Evolutionary conservation across 1,140 invertebrate genomes (phyloP).

Genomic region (Dendrolimus kikuchii): DNA sequence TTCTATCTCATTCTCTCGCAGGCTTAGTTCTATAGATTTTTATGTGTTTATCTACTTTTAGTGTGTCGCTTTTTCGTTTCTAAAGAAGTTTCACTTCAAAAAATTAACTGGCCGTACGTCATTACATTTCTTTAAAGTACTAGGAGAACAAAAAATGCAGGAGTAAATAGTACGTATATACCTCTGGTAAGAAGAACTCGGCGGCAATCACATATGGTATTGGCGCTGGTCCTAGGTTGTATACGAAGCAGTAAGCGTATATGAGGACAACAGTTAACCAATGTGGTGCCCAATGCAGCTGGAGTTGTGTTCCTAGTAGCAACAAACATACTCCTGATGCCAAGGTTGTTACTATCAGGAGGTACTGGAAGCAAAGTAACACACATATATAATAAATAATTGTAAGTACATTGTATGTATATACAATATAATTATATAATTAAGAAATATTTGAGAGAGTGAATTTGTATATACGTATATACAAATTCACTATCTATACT

Average conservation of each 20-base stretch:
- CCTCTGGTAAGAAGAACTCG: slow-evolving; percentile 56
- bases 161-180: slow-evolving; percentile 8
- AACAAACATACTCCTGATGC: slow-evolving; percentile 32
- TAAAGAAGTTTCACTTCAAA: too few species aligned
- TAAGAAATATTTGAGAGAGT: too few species aligned
- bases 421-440: too few species aligned
- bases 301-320: slow-evolving; percentile 38
- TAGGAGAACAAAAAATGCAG: too few species aligned
- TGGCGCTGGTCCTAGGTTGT: slow-evolving; percentile 40
- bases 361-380: slow-evolving; percentile 25
- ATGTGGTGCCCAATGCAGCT: slow-evolving; percentile 35
- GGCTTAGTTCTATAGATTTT: too few species aligned
- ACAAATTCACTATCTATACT: too few species aligned
- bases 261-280: slow-evolving; percentile 46
- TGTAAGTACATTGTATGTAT: neutral
- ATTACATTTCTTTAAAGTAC: neutral
- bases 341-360: slow-evolving; percentile 35
- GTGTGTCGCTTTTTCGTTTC: too few species aligned
- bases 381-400: neutral
- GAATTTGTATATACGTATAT: too few species aligned
- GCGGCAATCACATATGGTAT: slow-evolving; percentile 48
- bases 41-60: too few species aligned
- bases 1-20: too few species aligned
- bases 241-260: slow-evolving; percentile 42
- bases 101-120: neutral